Base-by-base conservation (phyloP, 2,113 vertebrate species). In the Callorhinus ursinus region DNA sequence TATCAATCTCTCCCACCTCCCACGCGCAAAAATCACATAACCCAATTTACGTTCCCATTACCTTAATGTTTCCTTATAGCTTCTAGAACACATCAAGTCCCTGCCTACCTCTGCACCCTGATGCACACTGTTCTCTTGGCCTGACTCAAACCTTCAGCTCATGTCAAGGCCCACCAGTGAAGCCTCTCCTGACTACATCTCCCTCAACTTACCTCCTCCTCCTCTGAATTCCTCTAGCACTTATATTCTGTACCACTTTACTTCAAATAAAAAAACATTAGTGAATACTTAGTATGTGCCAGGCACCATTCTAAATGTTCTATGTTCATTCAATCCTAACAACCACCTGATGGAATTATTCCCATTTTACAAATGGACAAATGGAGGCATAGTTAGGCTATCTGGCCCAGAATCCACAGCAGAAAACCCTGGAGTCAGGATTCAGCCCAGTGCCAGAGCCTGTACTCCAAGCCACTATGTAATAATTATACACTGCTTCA, bases 361-460 rank as follows among this genome's bases (percentile, higher is more conserved):
- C 61, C 69, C 83, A 61, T 61, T 94, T 95, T 42, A 74, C n/a
- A 88, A 84, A 89, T 1, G 22, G 88, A 87, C 80, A 86, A 69
- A 95, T 61, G n/a, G 69, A 92, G 83, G 74, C 55, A 77, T 21
- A 59, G 36, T 77, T 7, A 49, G 67, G 26, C 57, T 72, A 89
- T 36, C 14, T 22, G 81, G 67, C 72, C 81, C 42, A 72, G 59
- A 42, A 65, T 69, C 36, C 21, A 69, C 2, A 90, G 53, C 82
- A 26, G 57, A 42, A 71, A 87, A 57, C 57, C 12, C 84, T 65
- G 39, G 59, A 59, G 79, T 26, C 67, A 85, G 67, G 51, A 87
- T n/a, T 39, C 36, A 69, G 81, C 26, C 85, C n/a, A 59, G 49
- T 5, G 6, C 76, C 93, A 77, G 55, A 46, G 55, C 57, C 61